These are phyloP conservation scores for Lamellibrachia columna DNA, from an alignment of 2,888 invertebrate species.

Conservation along the genomic window DNA sequence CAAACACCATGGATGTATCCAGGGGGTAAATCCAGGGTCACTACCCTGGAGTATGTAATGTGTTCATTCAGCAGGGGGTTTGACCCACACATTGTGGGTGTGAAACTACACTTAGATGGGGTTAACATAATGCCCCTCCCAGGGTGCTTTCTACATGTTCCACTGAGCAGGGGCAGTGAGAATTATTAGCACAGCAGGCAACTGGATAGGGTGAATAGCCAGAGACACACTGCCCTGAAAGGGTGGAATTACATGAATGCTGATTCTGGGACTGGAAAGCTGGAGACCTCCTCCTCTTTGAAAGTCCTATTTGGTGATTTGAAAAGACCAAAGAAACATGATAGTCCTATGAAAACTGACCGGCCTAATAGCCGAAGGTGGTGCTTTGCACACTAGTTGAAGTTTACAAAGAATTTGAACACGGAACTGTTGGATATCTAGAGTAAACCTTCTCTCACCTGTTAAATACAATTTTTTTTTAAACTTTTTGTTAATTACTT, in stretches of 20 bases:
- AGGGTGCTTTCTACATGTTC: not conserved
- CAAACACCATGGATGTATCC: not conserved
- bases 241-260: not conserved
- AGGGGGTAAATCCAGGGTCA: not conserved
- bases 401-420: too few relatives aligned
- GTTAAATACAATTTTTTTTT: too few relatives aligned
- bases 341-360: not conserved
- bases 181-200: not conserved
- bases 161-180: not conserved
- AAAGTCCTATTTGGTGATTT: not conserved
- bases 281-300: not conserved
- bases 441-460: too few relatives aligned
- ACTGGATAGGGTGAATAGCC: not conserved
- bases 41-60: not conserved
- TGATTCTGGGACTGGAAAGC: not conserved
- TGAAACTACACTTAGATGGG: constrained; percentile 1
- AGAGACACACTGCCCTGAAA: not conserved
- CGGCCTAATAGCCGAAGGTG: not conserved
- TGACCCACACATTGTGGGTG: not conserved
- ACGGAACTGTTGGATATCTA: too few relatives aligned
- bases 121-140: constrained; percentile 1
- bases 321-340: not conserved
- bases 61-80: not conserved
- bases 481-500: too few relatives aligned
- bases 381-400: not conserved